phyloP scores from a whole-genome alignment of 53 echinoderm and acorn worm genomes.

The Hippasteria phrygiana region DNA sequence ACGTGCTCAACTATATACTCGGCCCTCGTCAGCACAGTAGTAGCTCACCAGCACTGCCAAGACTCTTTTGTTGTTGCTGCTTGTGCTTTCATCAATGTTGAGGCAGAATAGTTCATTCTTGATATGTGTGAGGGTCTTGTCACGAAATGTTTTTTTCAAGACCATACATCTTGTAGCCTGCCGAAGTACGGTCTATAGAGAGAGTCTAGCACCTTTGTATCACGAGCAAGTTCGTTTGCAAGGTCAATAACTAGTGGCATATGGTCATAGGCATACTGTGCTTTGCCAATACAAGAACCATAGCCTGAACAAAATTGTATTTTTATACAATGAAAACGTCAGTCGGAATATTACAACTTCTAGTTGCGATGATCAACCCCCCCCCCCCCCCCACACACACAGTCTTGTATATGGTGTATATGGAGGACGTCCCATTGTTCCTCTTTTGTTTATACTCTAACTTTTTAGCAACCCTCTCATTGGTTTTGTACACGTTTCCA shows the following conservation, averaged over 20 bases:
- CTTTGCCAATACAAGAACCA: slow-evolving; percentile 56
- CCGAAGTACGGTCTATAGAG: slow-evolving; percentile 52
- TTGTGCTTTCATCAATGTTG: slow-evolving; percentile 59
- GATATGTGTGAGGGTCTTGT: slow-evolving; percentile 31
- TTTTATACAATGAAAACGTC: too few relatives aligned
- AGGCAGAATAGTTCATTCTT: slow-evolving; percentile 47
- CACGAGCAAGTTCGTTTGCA: slow-evolving; percentile 25
- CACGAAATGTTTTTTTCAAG: slow-evolving; percentile 25
- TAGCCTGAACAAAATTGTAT: slow-evolving; percentile 24
- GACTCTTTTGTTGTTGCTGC: slow-evolving; percentile 51
- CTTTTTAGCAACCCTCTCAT: too few relatives aligned
- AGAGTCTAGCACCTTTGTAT: slow-evolving; percentile 38
- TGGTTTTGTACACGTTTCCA: too few relatives aligned
- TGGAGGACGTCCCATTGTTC: too few relatives aligned
- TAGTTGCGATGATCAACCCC: too few relatives aligned
- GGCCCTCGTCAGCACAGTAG: not conserved
- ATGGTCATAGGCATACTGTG: slow-evolving; percentile 54
- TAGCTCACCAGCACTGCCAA: slow-evolving; percentile 55
- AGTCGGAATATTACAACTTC: too few relatives aligned
- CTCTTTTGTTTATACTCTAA: too few relatives aligned
- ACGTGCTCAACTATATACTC: slow-evolving; percentile 7
- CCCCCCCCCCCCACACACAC: too few relatives aligned
- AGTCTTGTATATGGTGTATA: too few relatives aligned
- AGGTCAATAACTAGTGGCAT: slow-evolving; percentile 28
- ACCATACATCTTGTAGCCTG: slow-evolving; percentile 58